Evolutionary conservation across 2,113 vertebrate species (phyloP).

Genomic region (Struthio camelus): DNA sequence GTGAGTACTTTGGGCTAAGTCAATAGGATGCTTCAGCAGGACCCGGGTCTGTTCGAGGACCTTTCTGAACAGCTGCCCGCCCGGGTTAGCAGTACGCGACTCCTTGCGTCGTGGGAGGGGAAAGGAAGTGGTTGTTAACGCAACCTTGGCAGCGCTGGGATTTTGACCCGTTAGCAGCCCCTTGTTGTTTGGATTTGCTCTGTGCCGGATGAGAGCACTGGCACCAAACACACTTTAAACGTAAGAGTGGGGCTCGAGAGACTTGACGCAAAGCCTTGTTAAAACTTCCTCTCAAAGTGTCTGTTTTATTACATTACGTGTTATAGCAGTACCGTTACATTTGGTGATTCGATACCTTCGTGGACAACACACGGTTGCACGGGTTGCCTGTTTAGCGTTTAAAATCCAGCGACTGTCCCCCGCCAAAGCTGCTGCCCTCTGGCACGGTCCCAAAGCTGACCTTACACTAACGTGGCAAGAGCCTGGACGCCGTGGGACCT

Average conservation of each 20-base stretch:
- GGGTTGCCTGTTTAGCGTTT: fast-evolving
- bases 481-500: background rate
- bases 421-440: background rate
- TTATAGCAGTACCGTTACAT: background rate
- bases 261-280: background rate
- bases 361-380: fast-evolving
- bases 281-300: background rate
- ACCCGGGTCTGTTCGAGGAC: background rate
- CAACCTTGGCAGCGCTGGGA: background rate
- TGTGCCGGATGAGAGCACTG: background rate
- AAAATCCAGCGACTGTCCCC: background rate
- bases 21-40: background rate
- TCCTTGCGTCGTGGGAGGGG: background rate
- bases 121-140: background rate
- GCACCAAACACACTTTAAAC: background rate
- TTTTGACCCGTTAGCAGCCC: background rate
- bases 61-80: background rate
- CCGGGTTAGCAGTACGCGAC: background rate
- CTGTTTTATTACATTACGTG: background rate
- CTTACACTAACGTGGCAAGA: slow-evolving; percentile 63
- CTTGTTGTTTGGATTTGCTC: background rate
- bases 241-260: background rate
- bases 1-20: background rate
- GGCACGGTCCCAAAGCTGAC: background rate
- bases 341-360: background rate